Percentiles rank a stretch among this genome's conserved stretches.
Conservation (phyloP, 2,797 vertebrate genomes). For the Anomalospiza imberbis region DNA sequence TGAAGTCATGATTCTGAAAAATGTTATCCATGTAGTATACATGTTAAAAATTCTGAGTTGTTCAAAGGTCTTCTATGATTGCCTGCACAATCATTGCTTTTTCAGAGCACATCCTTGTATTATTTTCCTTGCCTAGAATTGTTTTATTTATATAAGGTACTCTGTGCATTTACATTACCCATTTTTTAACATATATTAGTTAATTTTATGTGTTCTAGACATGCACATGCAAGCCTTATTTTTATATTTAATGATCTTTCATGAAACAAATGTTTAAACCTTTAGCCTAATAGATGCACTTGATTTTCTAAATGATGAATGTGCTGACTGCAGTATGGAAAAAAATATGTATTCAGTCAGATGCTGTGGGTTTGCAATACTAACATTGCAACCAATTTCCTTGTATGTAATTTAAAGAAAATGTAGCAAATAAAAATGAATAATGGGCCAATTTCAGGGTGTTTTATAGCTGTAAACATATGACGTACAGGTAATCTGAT, state of each 20-base stretch:
- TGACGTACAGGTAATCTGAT: background rate
- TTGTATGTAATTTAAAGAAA: constrained; percentile 44
- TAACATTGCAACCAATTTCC: constrained; percentile 53
- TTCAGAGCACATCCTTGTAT: background rate
- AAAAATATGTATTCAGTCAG: background rate
- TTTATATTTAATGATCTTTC: constrained; percentile 32
- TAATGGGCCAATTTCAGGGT: constrained; percentile 7
- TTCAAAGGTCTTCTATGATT: background rate
- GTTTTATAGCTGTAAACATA: constrained; percentile 39
- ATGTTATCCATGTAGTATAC: background rate
- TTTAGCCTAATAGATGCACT: constrained; percentile 46
- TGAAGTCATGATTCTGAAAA: background rate
- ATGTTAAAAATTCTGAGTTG: background rate
- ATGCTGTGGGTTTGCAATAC: constrained; percentile 12
- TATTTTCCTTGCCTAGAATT: background rate
- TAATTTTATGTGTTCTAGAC: background rate
- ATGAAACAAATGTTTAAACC: constrained; percentile 54
- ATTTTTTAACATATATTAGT: background rate
- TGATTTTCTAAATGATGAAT: constrained; percentile 51
- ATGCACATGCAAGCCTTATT: background rate
- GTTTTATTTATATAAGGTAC: background rate
- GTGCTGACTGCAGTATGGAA: constrained; percentile 26
- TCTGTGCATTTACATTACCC: background rate
- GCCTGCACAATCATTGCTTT: background rate
- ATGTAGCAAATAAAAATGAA: constrained; percentile 54